A percentile compares a stretch with the other conserved stretches of the same genome.
These are phyloP conservation scores for Sporophila hypoxantha DNA, from an alignment of 2,113 vertebrate genomes.

Conservation along the genomic window DNA sequence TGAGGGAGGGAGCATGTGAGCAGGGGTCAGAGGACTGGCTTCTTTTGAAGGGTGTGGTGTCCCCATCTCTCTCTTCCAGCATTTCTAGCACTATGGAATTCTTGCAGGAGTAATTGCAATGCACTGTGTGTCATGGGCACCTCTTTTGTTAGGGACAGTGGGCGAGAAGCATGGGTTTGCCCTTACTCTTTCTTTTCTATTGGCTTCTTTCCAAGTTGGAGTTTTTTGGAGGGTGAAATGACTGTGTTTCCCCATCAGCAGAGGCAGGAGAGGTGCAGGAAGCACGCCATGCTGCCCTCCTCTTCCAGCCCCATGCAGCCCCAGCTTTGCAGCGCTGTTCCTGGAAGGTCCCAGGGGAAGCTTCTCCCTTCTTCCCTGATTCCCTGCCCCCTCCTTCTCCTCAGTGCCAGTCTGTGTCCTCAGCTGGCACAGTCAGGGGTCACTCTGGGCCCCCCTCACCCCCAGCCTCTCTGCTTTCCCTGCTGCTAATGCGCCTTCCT, in stretches of 20 bases:
- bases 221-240: background rate
- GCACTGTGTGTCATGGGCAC: background rate
- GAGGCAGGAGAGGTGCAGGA: background rate
- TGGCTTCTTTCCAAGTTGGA: background rate
- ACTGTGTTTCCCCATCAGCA: background rate
- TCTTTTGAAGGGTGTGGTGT: background rate
- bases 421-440: rapidly evolving
- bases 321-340: background rate
- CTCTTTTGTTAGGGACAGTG: background rate
- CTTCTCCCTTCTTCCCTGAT: background rate
- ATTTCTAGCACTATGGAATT: background rate
- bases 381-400: background rate
- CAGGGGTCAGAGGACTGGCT: background rate
- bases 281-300: no score
- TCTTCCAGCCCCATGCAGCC: background rate
- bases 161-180: rapidly evolving
- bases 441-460: background rate
- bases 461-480: background rate
- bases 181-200: background rate
- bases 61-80: background rate
- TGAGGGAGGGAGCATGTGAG: background rate
- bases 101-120: background rate
- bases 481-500: background rate
- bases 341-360: rapidly evolving
- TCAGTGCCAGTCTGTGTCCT: background rate